phyloP scores from a whole-genome alignment of 2,797 vertebrate genomes.

The Chelidonichthys spinosus region DNA sequence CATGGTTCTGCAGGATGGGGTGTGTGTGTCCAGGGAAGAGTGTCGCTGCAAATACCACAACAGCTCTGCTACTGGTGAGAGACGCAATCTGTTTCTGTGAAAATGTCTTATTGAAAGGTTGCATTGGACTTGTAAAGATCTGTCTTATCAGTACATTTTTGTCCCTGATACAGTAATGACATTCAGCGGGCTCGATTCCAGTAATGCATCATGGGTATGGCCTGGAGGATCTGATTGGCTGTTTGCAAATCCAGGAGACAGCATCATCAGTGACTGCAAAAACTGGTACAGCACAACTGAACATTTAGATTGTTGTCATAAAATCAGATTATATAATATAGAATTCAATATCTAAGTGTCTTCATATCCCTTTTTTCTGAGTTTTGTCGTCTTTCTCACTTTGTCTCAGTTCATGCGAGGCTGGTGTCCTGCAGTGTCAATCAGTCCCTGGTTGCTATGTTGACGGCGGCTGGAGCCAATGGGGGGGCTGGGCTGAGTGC shows the following conservation, averaged over 20 bases:
- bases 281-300: slow-evolving; percentile 81
- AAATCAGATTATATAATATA: background rate
- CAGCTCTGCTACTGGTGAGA: slow-evolving; percentile 79
- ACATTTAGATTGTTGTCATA: background rate
- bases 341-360: background rate
- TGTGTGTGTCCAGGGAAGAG: slow-evolving; percentile 79
- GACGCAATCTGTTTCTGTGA: background rate
- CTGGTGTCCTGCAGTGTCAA: slow-evolving; percentile 83
- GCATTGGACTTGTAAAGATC: background rate
- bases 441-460: slow-evolving; percentile 83
- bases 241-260: slow-evolving; percentile 84
- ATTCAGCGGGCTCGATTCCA: slow-evolving; percentile 69
- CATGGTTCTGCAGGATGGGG: slow-evolving; percentile 86
- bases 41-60: slow-evolving; percentile 89
- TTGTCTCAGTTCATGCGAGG: slow-evolving; percentile 84
- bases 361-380: background rate
- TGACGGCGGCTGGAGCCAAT: slow-evolving; percentile 84
- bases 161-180: background rate
- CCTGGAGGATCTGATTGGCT: slow-evolving; percentile 81
- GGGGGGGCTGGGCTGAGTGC: slow-evolving; percentile 82
- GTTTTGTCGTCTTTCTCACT: background rate
- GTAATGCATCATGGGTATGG: slow-evolving; percentile 77
- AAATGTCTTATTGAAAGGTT: background rate
- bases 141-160: background rate
- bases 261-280: slow-evolving; percentile 83